phyloP scores from a whole-genome alignment of 2,888 invertebrate species.

The Augiades crinisus region DNA sequence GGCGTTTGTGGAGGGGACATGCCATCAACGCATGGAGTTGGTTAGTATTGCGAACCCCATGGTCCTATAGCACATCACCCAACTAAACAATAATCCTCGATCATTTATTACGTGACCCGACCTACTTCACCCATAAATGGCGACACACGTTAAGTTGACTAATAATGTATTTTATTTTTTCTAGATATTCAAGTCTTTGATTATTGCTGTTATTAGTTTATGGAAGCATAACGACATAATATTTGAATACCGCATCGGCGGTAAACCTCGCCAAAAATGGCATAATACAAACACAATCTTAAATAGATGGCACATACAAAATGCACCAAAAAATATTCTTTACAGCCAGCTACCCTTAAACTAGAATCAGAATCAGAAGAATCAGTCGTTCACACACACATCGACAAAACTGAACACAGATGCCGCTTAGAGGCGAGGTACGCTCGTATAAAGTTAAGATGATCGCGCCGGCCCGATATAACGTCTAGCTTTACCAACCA shows the following conservation, averaged over 20 bases:
- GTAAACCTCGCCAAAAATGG: conserved; percentile 3
- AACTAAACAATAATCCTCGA: too few species aligned
- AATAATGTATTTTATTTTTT: not conserved
- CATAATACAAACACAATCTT: conserved; percentile 1
- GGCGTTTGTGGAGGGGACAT: too few species aligned
- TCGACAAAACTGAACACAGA: conserved; percentile 32
- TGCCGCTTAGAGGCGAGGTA: not conserved
- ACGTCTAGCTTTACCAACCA: not conserved
- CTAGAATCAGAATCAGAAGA: not conserved
- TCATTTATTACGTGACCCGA: too few species aligned
- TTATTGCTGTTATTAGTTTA: conserved; percentile 13
- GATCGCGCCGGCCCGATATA: not conserved
- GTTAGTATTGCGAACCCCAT: too few species aligned
- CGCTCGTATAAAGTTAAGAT: conserved; percentile 1
- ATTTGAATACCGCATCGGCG: not conserved
- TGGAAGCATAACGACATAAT: not conserved
- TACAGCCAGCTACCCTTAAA: conserved; percentile 2
- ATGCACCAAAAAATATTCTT: conserved; percentile 8
- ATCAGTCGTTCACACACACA: conserved; percentile 20
- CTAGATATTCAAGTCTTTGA: conserved; percentile 18
- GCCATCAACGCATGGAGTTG: too few species aligned
- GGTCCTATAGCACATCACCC: too few species aligned
- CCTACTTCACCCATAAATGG: not conserved
- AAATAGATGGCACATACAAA: conserved; percentile 19
- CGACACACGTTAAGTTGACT: not conserved